These are phyloP conservation scores for Pollachius pollachius DNA, from an alignment of 2,113 vertebrate genomes.

Conservation along the genomic window DNA sequence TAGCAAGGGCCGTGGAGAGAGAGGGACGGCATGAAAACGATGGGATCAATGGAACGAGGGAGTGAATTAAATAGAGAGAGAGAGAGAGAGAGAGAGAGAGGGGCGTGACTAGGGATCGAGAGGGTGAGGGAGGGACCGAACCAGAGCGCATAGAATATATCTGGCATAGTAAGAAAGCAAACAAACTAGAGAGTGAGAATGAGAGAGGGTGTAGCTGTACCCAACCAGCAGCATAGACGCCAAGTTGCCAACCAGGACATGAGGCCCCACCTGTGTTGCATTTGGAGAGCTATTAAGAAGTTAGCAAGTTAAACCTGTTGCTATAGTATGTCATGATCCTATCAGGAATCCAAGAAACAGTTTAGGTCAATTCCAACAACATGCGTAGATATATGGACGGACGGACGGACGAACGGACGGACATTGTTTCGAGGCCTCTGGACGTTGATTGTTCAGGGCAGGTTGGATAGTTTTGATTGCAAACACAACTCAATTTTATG, in stretches of 20 bases:
- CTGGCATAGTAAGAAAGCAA: slow-evolving; percentile 41
- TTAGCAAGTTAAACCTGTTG: neutral
- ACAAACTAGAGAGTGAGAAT: slow-evolving; percentile 30
- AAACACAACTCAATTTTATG: slow-evolving; percentile 17
- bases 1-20: slow-evolving; percentile 35
- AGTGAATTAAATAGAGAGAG: slow-evolving; percentile 29
- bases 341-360: too few species aligned
- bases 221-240: slow-evolving; percentile 20
- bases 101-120: neutral
- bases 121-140: neutral
- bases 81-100: slow-evolving; percentile 31
- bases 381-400: too few species aligned
- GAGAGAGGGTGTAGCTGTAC: slow-evolving; percentile 43
- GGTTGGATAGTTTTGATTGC: slow-evolving; percentile 25
- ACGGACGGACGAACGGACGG: too few species aligned
- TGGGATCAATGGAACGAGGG: neutral
- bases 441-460: slow-evolving; percentile 33
- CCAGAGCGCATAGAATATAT: neutral
- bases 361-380: too few species aligned
- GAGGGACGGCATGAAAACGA: slow-evolving; percentile 40
- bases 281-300: neutral
- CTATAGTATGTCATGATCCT: too few species aligned
- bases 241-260: slow-evolving; percentile 31
- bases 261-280: slow-evolving; percentile 7
- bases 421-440: slow-evolving; percentile 15